These are phyloP conservation scores for Orgyia antiqua DNA, from an alignment of 2,888 invertebrate species.

Conservation along the genomic window DNA sequence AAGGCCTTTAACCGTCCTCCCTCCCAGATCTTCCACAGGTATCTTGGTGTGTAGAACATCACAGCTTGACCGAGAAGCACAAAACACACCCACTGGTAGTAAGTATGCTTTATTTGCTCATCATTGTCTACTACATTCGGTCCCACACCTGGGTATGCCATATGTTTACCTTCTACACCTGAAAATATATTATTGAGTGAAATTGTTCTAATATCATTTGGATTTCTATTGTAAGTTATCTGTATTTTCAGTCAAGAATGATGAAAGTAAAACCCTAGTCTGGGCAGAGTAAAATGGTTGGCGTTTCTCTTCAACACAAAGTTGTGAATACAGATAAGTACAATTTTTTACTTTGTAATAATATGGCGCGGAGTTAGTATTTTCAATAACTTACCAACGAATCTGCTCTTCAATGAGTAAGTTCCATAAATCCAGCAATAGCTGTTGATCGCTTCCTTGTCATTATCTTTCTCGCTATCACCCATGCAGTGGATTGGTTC, in stretches of 20 bases:
- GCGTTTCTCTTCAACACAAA: no score
- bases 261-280: no score
- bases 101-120: conserved; percentile 76
- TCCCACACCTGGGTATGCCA: conserved; percentile 75
- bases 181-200: no score
- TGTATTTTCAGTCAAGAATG: no score
- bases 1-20: conserved; percentile 80
- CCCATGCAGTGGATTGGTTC: conserved; percentile 88
- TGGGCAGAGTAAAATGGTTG: no score
- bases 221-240: no score
- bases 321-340: no score
- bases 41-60: conserved; percentile 83
- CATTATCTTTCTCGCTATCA: conserved; percentile 55
- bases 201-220: no score
- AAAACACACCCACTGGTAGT: conserved; percentile 87
- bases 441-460: conserved; percentile 82
- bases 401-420: conserved; percentile 74
- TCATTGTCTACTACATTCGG: conserved; percentile 54
- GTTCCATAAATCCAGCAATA: conserved; percentile 90
- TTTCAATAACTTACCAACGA: conserved; percentile 59
- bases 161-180: conserved; percentile 69
- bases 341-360: no score
- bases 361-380: no score
- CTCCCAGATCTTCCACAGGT: conserved; percentile 86
- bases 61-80: conserved; percentile 82